These are phyloP conservation scores for Xenopus tropicalis DNA, from an alignment of 2,113 vertebrate genomes.

Conservation along the genomic window DNA sequence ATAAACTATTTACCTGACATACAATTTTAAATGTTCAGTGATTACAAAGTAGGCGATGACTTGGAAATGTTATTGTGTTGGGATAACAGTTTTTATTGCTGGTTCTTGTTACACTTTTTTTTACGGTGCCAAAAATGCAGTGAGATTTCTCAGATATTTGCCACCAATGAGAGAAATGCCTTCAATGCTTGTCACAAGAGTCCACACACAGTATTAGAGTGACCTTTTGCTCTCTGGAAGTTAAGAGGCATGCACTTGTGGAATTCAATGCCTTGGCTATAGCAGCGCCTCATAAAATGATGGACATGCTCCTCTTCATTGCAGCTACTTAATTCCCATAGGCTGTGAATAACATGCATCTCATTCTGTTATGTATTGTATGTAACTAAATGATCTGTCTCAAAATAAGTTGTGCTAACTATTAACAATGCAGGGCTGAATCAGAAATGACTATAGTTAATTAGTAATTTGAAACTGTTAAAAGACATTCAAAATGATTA, in stretches of 20 bases:
- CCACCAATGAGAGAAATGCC: conserved; percentile 67
- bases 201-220: conserved; percentile 49
- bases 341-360: background rate
- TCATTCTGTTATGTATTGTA: background rate
- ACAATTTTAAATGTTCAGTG: too few species aligned
- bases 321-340: background rate
- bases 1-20: too few species aligned
- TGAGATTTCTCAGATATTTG: conserved; percentile 70
- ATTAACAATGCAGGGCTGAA: too few species aligned
- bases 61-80: conserved; percentile 17
- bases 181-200: conserved; percentile 58
- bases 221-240: conserved; percentile 46
- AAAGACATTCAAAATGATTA: too few species aligned
- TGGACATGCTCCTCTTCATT: conserved; percentile 37
- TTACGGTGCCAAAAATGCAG: conserved; percentile 58
- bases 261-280: conserved; percentile 58
- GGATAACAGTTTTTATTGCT: conserved; percentile 28
- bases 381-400: too few species aligned
- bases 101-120: conserved; percentile 49
- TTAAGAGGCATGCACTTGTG: conserved; percentile 52
- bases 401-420: too few species aligned
- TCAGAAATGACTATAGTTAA: too few species aligned
- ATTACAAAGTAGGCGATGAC: background rate
- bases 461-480: too few species aligned
- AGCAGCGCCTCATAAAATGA: conserved; percentile 51